A percentile compares a stretch with the other conserved stretches of the same genome.
Evolutionary conservation across 2,797 vertebrate genomes (phyloP).

Genomic region (Gymnopithys bicolor): DNA sequence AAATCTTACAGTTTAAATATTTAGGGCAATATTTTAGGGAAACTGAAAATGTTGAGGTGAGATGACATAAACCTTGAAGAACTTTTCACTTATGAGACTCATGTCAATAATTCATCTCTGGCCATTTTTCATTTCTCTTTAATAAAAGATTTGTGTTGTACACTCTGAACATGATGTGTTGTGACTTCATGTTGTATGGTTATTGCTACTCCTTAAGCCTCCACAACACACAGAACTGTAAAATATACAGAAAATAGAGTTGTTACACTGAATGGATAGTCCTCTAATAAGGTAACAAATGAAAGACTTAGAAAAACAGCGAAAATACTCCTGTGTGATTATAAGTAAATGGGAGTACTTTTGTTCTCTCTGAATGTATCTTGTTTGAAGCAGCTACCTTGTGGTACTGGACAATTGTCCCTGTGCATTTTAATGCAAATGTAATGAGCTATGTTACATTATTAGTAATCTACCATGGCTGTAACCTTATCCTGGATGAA

Average conservation of each 20-base stretch:
- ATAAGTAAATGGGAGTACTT: neutral
- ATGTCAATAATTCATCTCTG: neutral
- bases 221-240: neutral
- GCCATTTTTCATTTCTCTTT: neutral
- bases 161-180: neutral
- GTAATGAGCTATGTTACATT: neutral
- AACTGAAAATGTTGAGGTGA: neutral
- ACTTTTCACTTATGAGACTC: neutral
- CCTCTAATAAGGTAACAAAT: neutral
- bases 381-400: neutral
- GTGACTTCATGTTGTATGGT: neutral
- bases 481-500: neutral
- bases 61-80: neutral
- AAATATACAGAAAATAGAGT: neutral
- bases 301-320: neutral
- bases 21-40: neutral
- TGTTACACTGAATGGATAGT: neutral
- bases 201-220: neutral
- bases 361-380: neutral
- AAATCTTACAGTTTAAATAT: constrained; percentile 1
- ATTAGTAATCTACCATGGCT: neutral
- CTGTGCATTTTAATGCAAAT: neutral
- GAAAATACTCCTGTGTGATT: neutral
- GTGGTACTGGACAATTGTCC: neutral
- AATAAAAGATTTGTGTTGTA: neutral